A percentile compares a stretch with the other conserved stretches of the same genome.
Evolutionary conservation across 1,140 invertebrate genomes (phyloP).

Genomic region (Diploscapter pachys): DNA sequence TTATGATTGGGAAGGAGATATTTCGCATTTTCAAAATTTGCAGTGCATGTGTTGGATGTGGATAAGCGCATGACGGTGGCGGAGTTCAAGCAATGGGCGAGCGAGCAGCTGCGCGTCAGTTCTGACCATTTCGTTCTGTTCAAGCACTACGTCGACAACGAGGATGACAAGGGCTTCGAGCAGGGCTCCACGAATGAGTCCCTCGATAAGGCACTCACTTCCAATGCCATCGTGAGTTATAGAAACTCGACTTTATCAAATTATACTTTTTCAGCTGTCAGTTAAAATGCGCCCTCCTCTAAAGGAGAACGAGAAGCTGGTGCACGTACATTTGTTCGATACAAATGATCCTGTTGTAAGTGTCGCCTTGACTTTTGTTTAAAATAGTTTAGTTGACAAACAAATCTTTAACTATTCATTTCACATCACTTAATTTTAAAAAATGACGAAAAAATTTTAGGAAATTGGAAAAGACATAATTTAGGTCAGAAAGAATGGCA

Average conservation of each 20-base stretch:
- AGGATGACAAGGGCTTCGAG: neutral
- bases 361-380: neutral
- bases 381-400: neutral
- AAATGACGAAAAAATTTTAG: too few relatives aligned
- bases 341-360: slow-evolving; percentile 26
- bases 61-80: slow-evolving; percentile 13
- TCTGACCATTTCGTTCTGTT: slow-evolving; percentile 4
- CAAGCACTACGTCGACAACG: neutral
- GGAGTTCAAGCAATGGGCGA: slow-evolving; percentile 21
- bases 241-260: neutral
- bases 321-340: slow-evolving; percentile 28
- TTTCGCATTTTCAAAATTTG: neutral
- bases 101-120: slow-evolving; percentile 8
- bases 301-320: slow-evolving; percentile 35
- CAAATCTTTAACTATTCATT: too few relatives aligned
- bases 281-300: slow-evolving; percentile 37
- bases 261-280: slow-evolving; percentile 8
- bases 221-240: neutral
- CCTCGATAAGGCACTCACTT: slow-evolving; percentile 10
- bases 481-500: too few relatives aligned
- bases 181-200: slow-evolving; percentile 14
- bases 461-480: too few relatives aligned
- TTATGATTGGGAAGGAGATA: too few relatives aligned
- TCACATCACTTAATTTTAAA: too few relatives aligned
- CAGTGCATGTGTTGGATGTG: slow-evolving; percentile 11